A percentile compares a stretch with the other conserved stretches of the same genome.
These are phyloP conservation scores for Psylliodes chrysocephalus DNA, from an alignment of 2,888 invertebrate species.

Conservation along the genomic window DNA sequence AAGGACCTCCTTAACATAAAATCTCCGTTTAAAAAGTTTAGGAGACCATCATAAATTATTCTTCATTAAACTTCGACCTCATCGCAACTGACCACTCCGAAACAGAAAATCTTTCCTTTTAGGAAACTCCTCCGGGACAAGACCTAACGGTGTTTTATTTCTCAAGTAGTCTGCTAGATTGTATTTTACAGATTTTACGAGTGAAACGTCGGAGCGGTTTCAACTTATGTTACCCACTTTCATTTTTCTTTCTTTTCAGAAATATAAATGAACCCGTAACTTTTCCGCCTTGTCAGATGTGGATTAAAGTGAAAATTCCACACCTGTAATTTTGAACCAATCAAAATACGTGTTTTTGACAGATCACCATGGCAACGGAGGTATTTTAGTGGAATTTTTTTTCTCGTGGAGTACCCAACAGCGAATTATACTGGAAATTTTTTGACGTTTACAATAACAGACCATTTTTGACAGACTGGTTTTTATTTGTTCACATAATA, in stretches of 20 bases:
- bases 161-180: background rate
- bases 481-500: too few relatives aligned
- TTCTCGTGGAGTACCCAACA: too few relatives aligned
- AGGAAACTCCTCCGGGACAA: background rate
- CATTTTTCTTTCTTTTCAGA: background rate
- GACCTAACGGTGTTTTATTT: background rate
- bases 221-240: constrained; percentile 1
- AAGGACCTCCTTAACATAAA: too few relatives aligned
- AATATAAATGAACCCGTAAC: background rate
- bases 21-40: too few relatives aligned
- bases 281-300: background rate
- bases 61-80: background rate
- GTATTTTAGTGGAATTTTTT: too few relatives aligned
- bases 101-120: background rate
- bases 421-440: too few relatives aligned
- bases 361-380: too few relatives aligned
- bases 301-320: too few relatives aligned
- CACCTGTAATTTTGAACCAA: too few relatives aligned
- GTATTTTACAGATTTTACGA: background rate
- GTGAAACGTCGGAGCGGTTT: background rate
- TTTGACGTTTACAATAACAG: too few relatives aligned
- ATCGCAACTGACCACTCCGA: background rate
- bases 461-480: too few relatives aligned
- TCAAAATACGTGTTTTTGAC: too few relatives aligned
- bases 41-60: background rate